A percentile compares a stretch with the other conserved stretches of the same genome.
phyloP scores from a whole-genome alignment of 2,888 invertebrate genomes.

The Cataglyphis rosenhaueri region DNA sequence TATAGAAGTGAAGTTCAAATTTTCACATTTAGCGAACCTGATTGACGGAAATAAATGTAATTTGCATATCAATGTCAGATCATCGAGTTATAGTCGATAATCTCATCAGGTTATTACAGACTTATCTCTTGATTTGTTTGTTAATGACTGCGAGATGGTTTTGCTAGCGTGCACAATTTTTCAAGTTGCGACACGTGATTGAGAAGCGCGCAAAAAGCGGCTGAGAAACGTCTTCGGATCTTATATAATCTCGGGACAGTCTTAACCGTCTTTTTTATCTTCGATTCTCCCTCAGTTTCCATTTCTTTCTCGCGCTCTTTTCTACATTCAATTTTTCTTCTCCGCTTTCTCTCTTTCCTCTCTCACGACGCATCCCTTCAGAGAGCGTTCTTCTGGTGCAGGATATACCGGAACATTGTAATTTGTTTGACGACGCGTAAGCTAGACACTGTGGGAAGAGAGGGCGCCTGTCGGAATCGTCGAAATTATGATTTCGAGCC shows the following conservation, averaged over 20 bases:
- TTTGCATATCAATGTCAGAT: constrained; percentile 3
- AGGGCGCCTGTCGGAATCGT: constrained; percentile 55
- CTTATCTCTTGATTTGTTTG: constrained; percentile 17
- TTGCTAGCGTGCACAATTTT: constrained; percentile 13
- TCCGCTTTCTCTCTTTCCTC: not conserved
- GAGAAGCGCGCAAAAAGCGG: constrained; percentile 32
- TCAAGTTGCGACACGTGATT: constrained; percentile 25
- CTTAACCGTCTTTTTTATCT: constrained; percentile 9
- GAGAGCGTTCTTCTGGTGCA: constrained; percentile 61
- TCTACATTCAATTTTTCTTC: constrained; percentile 10
- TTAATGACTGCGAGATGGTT: constrained; percentile 12
- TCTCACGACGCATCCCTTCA: not conserved
- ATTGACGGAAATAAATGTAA: not conserved
- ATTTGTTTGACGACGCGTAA: constrained; percentile 75
- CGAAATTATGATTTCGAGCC: constrained; percentile 69
- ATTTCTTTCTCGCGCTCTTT: constrained; percentile 20
- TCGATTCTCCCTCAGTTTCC: not conserved
- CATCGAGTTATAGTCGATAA: constrained; percentile 23
- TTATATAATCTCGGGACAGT: constrained; percentile 33
- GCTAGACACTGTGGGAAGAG: constrained; percentile 74
- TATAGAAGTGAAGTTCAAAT: not conserved
- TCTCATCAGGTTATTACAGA: constrained; percentile 1
- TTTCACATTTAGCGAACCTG: not conserved
- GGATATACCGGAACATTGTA: constrained; percentile 71
- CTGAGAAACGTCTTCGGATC: not conserved